These are phyloP conservation scores for Pipistrellus kuhlii DNA, from an alignment of 2,797 vertebrate species.

Conservation along the genomic window DNA sequence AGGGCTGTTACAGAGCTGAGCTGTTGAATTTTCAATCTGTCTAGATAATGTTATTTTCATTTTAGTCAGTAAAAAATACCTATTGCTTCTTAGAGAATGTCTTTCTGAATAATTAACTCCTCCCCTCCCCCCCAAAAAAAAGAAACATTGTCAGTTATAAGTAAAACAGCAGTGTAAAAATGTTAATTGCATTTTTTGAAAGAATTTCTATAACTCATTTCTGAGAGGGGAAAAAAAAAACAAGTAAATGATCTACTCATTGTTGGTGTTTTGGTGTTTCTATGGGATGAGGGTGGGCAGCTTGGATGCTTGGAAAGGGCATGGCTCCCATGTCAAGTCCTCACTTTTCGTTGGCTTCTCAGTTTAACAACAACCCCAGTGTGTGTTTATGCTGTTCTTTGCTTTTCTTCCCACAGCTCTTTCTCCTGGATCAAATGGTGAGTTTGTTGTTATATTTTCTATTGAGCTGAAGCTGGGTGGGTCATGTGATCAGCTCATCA, in stretches of 20 bases:
- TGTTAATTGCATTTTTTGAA: slow-evolving; percentile 6
- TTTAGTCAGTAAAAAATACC: slow-evolving; percentile 49
- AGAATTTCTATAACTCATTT: slow-evolving; percentile 49
- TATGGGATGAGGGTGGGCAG: background rate
- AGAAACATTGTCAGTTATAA: background rate
- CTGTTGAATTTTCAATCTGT: background rate
- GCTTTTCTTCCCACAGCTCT: slow-evolving; percentile 89
- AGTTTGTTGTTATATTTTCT: slow-evolving; percentile 83
- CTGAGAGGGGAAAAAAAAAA: background rate
- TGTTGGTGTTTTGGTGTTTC: slow-evolving; percentile 18
- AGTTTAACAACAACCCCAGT: background rate
- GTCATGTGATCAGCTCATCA: background rate
- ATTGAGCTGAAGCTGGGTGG: background rate
- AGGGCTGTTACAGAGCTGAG: background rate
- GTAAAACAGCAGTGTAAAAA: slow-evolving; percentile 34
- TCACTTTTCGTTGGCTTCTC: slow-evolving; percentile 44
- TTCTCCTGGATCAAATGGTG: slow-evolving; percentile 93
- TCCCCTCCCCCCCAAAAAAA: background rate
- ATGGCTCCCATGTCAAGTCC: background rate
- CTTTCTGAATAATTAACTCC: slow-evolving; percentile 26
- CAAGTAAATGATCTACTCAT: background rate
- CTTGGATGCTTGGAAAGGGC: background rate
- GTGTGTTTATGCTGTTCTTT: slow-evolving; percentile 47
- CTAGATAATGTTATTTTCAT: background rate
- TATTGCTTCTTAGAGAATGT: background rate